These are phyloP conservation scores for Mamestra brassicae DNA, from an alignment of 2,888 invertebrate genomes.

Conservation along the genomic window DNA sequence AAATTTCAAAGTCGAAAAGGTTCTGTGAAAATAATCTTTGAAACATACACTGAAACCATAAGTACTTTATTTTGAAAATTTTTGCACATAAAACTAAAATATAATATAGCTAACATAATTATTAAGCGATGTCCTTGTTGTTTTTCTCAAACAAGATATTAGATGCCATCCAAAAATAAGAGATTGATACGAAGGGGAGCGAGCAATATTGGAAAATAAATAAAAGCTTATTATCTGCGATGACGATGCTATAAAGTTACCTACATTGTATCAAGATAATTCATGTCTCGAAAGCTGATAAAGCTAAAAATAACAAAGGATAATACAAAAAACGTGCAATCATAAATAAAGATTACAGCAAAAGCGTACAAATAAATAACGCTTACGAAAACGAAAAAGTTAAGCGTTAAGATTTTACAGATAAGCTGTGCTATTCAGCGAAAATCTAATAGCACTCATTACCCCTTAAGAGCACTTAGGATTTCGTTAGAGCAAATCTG, in stretches of 20 bases:
- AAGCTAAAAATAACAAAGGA: conserved; percentile 24
- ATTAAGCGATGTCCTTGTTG: conserved; percentile 32
- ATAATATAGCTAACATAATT: conserved; percentile 8
- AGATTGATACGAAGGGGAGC: conserved; percentile 43
- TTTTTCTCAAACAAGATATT: conserved; percentile 45
- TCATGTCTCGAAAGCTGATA: conserved; percentile 15
- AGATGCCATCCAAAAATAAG: conserved; percentile 48
- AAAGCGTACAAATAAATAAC: conserved; percentile 21
- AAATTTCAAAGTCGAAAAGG: neutral
- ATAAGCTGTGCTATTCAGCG: conserved; percentile 22
- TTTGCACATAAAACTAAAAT: neutral
- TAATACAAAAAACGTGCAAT: conserved; percentile 11
- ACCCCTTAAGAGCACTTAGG: conserved; percentile 53
- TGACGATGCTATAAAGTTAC: conserved; percentile 52
- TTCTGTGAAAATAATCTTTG: neutral
- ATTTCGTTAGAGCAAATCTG: conserved; percentile 51
- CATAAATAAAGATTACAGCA: conserved; percentile 13
- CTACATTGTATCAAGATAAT: conserved; percentile 34
- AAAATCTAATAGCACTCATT: conserved; percentile 39
- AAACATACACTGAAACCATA: neutral
- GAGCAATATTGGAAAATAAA: conserved; percentile 45
- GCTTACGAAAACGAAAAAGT: conserved; percentile 22
- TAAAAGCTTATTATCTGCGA: conserved; percentile 54
- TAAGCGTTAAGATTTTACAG: conserved; percentile 24
- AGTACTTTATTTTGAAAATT: neutral